These are phyloP conservation scores for Myoxocephalus aenaeus DNA, from an alignment of 2,797 vertebrate species.

Conservation along the genomic window DNA sequence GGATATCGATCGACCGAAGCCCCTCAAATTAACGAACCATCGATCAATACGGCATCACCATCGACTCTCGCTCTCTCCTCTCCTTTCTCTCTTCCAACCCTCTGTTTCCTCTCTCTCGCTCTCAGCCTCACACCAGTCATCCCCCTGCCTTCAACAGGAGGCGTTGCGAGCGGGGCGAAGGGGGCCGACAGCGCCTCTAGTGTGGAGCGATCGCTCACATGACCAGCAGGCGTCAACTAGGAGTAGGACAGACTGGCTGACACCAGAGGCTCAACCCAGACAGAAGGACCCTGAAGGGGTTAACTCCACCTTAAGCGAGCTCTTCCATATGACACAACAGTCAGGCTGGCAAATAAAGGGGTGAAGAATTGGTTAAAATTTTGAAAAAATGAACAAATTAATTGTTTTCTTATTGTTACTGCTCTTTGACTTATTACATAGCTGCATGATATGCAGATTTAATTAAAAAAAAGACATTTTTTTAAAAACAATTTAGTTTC, in stretches of 20 bases:
- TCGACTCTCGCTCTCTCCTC: conserved; percentile 83
- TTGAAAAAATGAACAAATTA: conserved; percentile 83
- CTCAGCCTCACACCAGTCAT: conserved; percentile 76
- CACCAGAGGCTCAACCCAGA: conserved; percentile 98
- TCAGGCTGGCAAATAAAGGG: conserved; percentile 99
- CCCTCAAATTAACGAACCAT: conserved; percentile 88
- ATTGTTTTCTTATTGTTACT: conserved; percentile 60
- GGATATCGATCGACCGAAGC: conserved; percentile 83
- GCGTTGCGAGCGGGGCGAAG: conserved; percentile 74
- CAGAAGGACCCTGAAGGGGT: conserved; percentile 99
- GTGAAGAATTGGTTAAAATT: conserved; percentile 99
- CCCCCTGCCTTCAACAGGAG: conserved; percentile 61
- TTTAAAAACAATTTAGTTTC: conserved; percentile 32
- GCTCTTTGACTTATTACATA: conserved; percentile 50
- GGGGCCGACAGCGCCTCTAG: conserved; percentile 79
- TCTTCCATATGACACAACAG: conserved; percentile 95
- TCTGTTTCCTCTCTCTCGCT: conserved; percentile 83
- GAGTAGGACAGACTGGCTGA: conserved; percentile 92
- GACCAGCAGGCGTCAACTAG: conserved; percentile 86
- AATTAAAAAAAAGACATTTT: conserved; percentile 26
- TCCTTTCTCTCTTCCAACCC: conserved; percentile 83
- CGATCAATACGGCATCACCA: conserved; percentile 82
- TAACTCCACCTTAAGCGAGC: conserved; percentile 98
- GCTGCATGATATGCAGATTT: conserved; percentile 58
- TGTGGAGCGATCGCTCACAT: conserved; percentile 83